Evolutionary conservation across 2,888 invertebrate species (phyloP).

Genomic region (Caenorhabditis plicata): DNA sequence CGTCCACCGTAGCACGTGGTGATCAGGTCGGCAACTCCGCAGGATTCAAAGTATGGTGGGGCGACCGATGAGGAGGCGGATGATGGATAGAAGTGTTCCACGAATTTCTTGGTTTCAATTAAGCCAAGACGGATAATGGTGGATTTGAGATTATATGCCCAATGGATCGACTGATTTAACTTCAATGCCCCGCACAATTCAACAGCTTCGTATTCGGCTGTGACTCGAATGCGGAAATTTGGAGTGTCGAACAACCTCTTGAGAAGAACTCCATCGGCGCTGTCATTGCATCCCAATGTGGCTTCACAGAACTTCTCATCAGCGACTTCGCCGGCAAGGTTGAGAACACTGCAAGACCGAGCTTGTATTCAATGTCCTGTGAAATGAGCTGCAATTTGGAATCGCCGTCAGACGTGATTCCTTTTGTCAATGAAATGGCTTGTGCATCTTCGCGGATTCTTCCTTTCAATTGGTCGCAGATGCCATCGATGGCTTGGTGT

Average conservation of each 20-base stretch:
- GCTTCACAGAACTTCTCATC: conserved; percentile 97
- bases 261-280: conserved; percentile 74
- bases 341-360: conserved; percentile 91
- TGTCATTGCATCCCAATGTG: conserved; percentile 78
- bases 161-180: conserved; percentile 93
- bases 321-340: conserved; percentile 89
- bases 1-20: conserved; percentile 98
- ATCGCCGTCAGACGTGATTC: conserved; percentile 64
- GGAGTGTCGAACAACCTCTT: conserved; percentile 89
- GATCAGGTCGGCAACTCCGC: conserved; percentile 95
- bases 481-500: conserved; percentile 74
- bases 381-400: conserved; percentile 89
- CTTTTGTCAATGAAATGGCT: conserved; percentile 92
- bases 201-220: conserved; percentile 91
- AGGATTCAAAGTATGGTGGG: conserved; percentile 99
- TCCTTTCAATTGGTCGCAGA: conserved; percentile 76
- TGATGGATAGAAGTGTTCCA: conserved; percentile 85
- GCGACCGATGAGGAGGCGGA: conserved; percentile 84
- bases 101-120: conserved; percentile 84
- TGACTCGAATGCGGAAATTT: conserved; percentile 91
- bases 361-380: conserved; percentile 82
- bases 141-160: conserved; percentile 97
- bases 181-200: conserved; percentile 98
- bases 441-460: conserved; percentile 87
- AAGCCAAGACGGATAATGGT: conserved; percentile 94